Base-by-base conservation (phyloP, 1,140 invertebrate genomes). In the Penaeus indicus region DNA sequence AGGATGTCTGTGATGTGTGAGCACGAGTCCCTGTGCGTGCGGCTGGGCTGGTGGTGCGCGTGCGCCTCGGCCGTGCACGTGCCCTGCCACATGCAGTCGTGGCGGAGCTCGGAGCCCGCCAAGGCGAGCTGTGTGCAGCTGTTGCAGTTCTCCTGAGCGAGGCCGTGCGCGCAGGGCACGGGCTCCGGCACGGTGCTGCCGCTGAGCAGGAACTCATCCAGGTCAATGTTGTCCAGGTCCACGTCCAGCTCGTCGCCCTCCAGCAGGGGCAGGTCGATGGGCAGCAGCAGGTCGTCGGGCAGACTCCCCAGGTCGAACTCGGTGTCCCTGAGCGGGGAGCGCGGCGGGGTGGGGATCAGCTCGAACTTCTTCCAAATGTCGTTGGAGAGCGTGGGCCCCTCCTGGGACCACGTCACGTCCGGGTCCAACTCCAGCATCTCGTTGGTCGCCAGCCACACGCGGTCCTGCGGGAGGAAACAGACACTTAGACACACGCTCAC, bases 61-160 rank as follows among this genome's bases (percentile, higher is more conserved):
- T 81, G 91, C 8, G 91, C 90, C 75, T 91, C 90, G 22, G 86
- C 86, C 13, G 86, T 86, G 91, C 94, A 95, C 22, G 94, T 92
- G 0, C 95, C 95, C 0, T 94, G 94, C 95, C 95, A 96, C 95
- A 95, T 95, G 92, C 95, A 95, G 91, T 95, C 95, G 93, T 95
- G 94, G 25, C 93, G 91, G 11, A 94, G 93, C 91, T 93, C 92
- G 0, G 91, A 90, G 3, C 88, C 92, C 85, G 89, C 87, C 8
- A 78, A 69, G n/a, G 82, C 87, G 21, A 84, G 61, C 61, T 84
- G 72, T 47, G 81, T 80, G 38, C 87, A 89, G 60, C 82, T 89
- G 69, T 72, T 77, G 82, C 87, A 89, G 2, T 54, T 79, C 22
- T 69, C 87, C 16, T 42, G 75, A 18, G 60, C 27, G 21, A 62